A percentile compares a stretch with the other conserved stretches of the same genome.
phyloP scores from a whole-genome alignment of 2,113 vertebrate genomes.

The Leptocoma aspasia region DNA sequence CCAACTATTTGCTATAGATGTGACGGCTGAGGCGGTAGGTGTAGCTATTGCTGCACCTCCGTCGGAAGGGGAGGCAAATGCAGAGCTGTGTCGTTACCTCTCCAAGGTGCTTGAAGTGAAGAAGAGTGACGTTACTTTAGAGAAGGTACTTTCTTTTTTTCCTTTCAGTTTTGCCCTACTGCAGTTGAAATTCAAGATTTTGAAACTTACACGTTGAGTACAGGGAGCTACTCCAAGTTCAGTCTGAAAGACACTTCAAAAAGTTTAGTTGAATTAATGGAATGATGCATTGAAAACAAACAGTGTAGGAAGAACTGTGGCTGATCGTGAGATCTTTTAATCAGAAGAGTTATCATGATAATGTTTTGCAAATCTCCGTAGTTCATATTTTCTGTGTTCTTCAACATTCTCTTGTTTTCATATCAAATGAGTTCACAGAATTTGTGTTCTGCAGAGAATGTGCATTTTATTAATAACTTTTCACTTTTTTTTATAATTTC shows the following conservation, averaged over 20 bases:
- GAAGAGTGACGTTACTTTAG: conserved; percentile 84
- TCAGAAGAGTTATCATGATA: not conserved
- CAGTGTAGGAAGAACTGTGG: not conserved
- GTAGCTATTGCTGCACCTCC: conserved; percentile 89
- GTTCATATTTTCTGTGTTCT: not conserved
- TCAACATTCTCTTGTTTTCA: not conserved
- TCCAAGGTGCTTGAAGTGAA: conserved; percentile 85
- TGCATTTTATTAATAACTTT: not conserved
- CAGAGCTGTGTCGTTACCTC: conserved; percentile 85
- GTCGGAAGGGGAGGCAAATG: conserved; percentile 89
- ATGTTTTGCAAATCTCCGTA: not conserved
- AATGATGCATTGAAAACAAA: not conserved
- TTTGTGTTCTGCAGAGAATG: not conserved
- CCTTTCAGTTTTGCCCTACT: not conserved
- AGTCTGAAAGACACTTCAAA: not conserved
- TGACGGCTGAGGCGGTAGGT: conserved; percentile 81
- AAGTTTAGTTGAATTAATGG: not conserved
- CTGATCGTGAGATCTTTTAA: not conserved
- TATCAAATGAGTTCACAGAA: not conserved
- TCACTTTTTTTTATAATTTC: not conserved
- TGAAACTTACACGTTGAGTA: not conserved
- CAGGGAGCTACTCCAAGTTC: not conserved
- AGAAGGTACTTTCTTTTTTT: conserved; percentile 76
- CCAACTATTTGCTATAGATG: conserved; percentile 63
- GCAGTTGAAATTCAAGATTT: not conserved